These are phyloP conservation scores for Saguinus imperator DNA, from an alignment of 2,113 vertebrate genomes.

Conservation along the genomic window DNA sequence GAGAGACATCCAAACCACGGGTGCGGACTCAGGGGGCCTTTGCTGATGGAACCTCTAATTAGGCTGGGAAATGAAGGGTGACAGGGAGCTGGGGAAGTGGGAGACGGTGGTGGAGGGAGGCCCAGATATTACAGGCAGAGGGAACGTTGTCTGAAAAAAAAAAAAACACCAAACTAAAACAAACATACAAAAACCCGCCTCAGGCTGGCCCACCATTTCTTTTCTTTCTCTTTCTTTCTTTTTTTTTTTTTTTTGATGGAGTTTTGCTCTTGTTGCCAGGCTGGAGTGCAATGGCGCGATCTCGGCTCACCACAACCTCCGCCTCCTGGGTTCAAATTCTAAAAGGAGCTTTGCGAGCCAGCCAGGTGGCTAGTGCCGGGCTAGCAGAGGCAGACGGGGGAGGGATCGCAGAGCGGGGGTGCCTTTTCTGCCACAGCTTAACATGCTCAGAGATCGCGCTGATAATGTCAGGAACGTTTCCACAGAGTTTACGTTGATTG, in stretches of 20 bases:
- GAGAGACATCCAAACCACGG: neutral
- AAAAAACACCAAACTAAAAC: too few species aligned
- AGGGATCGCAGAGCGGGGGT: rapidly evolving
- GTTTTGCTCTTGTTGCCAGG: too few species aligned
- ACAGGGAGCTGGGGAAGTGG: neutral
- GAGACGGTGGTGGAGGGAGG: too few species aligned
- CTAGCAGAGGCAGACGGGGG: rapidly evolving
- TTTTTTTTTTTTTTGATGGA: too few species aligned
- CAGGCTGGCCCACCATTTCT: too few species aligned
- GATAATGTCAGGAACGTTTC: neutral
- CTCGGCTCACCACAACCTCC: too few species aligned
- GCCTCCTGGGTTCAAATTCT: neutral
- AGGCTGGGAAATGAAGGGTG: neutral
- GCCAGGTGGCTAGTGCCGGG: too few species aligned
- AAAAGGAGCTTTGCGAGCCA: neutral
- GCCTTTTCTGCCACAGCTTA: neutral
- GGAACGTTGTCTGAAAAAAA: neutral
- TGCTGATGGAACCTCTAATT: neutral
- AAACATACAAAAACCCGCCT: too few species aligned
- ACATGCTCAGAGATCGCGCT: neutral
- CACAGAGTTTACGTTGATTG: neutral
- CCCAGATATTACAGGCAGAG: neutral
- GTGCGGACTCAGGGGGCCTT: neutral
- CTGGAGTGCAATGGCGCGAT: too few species aligned
- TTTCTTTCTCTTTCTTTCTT: too few species aligned